phyloP scores from a whole-genome alignment of 2,113 vertebrate species.

The Potamarius usumacintae region DNA sequence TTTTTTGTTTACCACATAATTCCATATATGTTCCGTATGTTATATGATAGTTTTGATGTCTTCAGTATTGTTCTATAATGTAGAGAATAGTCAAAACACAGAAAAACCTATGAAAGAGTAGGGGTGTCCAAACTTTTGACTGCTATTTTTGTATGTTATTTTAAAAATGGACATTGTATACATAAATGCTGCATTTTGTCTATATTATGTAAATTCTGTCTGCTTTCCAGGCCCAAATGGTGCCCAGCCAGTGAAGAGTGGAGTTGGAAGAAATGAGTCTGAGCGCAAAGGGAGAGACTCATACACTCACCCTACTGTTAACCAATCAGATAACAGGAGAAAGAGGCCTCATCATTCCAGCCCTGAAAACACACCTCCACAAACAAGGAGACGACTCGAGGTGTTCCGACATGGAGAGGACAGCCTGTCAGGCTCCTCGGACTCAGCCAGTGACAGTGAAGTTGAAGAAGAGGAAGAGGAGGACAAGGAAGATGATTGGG shows the following conservation, averaged over 20 bases:
- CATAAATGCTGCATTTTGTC: neutral
- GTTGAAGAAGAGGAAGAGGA: conserved; percentile 70
- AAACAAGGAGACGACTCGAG: conserved; percentile 66
- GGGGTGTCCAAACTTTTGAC: too few relatives aligned
- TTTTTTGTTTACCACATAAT: too few relatives aligned
- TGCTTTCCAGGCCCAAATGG: conserved; percentile 51
- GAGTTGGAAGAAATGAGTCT: conserved; percentile 60
- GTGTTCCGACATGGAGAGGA: conserved; percentile 66
- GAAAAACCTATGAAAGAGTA: too few relatives aligned
- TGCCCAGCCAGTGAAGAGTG: conserved; percentile 61
- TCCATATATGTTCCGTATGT: too few relatives aligned
- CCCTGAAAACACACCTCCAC: conserved; percentile 66
- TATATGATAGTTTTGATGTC: too few relatives aligned
- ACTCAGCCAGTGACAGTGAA: conserved; percentile 71
- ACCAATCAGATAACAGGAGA: conserved; percentile 69
- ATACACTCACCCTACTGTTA: conserved; percentile 50
- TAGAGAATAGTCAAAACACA: too few relatives aligned
- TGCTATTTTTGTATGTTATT: too few relatives aligned
- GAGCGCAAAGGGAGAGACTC: conserved; percentile 68
- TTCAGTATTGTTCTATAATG: too few relatives aligned
- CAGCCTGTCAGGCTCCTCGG: conserved; percentile 67
- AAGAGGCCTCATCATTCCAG: conserved; percentile 70
- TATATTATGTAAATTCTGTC: conserved; percentile 4
- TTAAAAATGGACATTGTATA: neutral
- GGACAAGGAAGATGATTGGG: conserved; percentile 62